phyloP scores from a whole-genome alignment of 2,113 vertebrate species.

The Rousettus leschenaultii region DNA sequence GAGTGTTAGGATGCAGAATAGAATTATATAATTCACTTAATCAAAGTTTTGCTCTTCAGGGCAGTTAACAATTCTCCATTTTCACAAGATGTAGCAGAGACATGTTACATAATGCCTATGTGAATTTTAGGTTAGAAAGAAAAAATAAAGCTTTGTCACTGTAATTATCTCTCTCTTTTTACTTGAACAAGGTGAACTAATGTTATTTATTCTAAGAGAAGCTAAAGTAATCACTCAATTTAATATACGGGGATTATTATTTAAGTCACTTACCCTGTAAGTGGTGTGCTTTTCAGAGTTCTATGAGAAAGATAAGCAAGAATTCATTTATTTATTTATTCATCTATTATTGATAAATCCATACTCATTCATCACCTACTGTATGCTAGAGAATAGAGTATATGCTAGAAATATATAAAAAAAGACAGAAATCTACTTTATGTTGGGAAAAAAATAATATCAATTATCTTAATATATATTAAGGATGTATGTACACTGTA shows the following conservation, averaged over 20 bases:
- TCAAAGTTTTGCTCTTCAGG: constrained; percentile 26
- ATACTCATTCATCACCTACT: background rate
- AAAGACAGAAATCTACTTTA: background rate
- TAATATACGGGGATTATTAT: background rate
- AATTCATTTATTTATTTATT: background rate
- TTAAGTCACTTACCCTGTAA: background rate
- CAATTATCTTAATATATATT: background rate
- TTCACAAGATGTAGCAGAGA: background rate
- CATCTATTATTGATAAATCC: background rate
- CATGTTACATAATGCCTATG: background rate
- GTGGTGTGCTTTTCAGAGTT: background rate
- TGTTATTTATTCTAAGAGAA: background rate
- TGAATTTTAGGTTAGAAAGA: background rate
- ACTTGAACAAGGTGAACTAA: background rate
- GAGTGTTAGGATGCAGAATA: constrained; percentile 60
- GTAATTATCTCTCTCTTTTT: background rate
- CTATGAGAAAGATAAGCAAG: background rate
- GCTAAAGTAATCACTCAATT: background rate
- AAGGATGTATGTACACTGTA: background rate
- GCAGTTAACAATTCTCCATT: constrained; percentile 12
- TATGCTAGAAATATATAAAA: background rate
- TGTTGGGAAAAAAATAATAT: background rate
- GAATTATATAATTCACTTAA: constrained; percentile 67
- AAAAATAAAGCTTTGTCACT: background rate
- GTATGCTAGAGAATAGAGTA: background rate